phyloP scores from a whole-genome alignment of 2,113 vertebrate species.

The Aviceda subcristata region DNA sequence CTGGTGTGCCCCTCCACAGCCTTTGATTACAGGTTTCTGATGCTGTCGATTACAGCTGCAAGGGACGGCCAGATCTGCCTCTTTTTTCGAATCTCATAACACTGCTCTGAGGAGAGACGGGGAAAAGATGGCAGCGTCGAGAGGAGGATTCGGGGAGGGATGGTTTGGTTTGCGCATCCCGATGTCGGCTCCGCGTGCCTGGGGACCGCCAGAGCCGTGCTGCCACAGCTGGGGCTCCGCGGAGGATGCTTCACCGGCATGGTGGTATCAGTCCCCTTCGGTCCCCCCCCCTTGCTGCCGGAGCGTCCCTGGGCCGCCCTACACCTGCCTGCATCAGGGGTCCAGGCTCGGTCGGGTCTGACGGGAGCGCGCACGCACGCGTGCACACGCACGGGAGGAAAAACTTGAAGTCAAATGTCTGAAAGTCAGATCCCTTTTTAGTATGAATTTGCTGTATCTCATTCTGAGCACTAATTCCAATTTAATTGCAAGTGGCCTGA shows the following conservation, averaged over 20 bases:
- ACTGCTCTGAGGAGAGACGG: neutral
- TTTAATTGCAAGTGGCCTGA: slow-evolving; percentile 99
- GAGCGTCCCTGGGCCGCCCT: neutral
- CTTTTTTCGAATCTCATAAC: accelerated
- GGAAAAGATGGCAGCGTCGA: accelerated
- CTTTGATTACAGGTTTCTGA: neutral
- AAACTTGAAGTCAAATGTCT: slow-evolving; percentile 82
- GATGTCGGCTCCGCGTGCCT: accelerated
- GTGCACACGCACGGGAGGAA: neutral
- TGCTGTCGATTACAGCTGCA: neutral
- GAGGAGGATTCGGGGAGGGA: neutral
- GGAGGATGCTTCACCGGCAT: accelerated
- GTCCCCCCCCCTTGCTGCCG: neutral
- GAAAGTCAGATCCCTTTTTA: slow-evolving; percentile 91
- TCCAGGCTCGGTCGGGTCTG: neutral
- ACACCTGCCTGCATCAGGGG: accelerated
- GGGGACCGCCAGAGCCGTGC: neutral
- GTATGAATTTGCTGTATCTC: slow-evolving; percentile 99
- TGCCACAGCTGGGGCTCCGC: neutral
- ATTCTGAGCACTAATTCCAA: slow-evolving; percentile 99
- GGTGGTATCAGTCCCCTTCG: accelerated
- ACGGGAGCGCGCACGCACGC: neutral
- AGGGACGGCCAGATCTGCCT: neutral
- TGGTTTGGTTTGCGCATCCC: neutral
- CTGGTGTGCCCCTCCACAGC: neutral